Evolutionary conservation across 2,888 invertebrate species (phyloP).

Genomic region (Volucella inanis): DNA sequence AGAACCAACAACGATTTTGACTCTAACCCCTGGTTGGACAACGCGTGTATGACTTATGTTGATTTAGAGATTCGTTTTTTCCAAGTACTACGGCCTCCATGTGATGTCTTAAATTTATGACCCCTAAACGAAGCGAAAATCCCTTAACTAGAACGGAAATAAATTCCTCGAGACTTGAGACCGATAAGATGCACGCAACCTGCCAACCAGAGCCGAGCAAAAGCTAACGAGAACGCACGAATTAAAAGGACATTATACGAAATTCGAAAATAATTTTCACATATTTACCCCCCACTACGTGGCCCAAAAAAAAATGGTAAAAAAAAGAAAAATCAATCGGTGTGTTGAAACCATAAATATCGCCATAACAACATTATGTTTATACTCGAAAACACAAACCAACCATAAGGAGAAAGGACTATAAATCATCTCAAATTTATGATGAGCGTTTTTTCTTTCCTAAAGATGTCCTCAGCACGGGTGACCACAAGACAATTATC

Average conservation of each 20-base stretch:
- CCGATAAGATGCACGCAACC: slow-evolving; percentile 69
- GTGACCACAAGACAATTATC: slow-evolving; percentile 73
- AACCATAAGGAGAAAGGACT: slow-evolving; percentile 39
- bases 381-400: slow-evolving; percentile 23
- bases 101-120: slow-evolving; percentile 59
- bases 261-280: slow-evolving; percentile 70
- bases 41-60: slow-evolving; percentile 72
- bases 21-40: slow-evolving; percentile 53
- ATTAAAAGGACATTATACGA: slow-evolving; percentile 74
- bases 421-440: slow-evolving; percentile 73
- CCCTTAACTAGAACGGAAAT: slow-evolving; percentile 70
- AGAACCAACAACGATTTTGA: slow-evolving; percentile 22
- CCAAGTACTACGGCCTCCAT: background rate
- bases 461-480: slow-evolving; percentile 64
- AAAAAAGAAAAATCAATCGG: slow-evolving; percentile 14
- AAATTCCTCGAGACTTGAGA: slow-evolving; percentile 46
- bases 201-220: background rate
- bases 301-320: slow-evolving; percentile 3
- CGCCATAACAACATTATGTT: slow-evolving; percentile 57
- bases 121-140: slow-evolving; percentile 50
- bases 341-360: slow-evolving; percentile 74
- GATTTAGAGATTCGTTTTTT: slow-evolving; percentile 40
- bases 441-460: slow-evolving; percentile 33
- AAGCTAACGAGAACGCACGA: slow-evolving; percentile 47
- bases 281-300: slow-evolving; percentile 50